These are phyloP conservation scores for Cliona cf. orientalis DNA, from an alignment of 37 sponge, comb jelly and placozoan species.

Conservation along the genomic window DNA sequence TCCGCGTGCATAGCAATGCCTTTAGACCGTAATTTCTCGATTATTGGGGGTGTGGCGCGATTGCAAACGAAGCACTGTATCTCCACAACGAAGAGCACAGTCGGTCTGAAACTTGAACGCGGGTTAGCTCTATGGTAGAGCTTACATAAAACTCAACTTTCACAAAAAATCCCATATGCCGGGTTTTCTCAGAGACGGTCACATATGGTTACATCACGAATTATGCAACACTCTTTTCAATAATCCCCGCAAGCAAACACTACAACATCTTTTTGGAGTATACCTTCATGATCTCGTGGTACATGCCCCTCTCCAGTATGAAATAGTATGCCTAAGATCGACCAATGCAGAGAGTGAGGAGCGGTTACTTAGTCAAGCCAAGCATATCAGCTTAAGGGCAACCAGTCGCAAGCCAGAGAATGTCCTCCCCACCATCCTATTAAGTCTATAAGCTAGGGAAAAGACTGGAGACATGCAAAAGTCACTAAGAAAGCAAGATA, in stretches of 20 bases:
- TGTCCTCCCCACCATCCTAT: slow-evolving; percentile 5
- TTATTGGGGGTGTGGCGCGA: no score
- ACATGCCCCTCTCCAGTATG: slow-evolving; percentile 22
- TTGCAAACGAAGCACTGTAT: no score
- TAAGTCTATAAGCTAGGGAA: neutral
- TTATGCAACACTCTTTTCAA: slow-evolving; percentile 6
- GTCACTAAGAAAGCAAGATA: slow-evolving; percentile 8
- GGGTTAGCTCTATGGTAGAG: no score
- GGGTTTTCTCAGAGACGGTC: no score
- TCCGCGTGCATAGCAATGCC: no score
- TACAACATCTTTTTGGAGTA: slow-evolving; percentile 13
- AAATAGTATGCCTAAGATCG: slow-evolving; percentile 19
- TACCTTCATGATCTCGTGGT: slow-evolving; percentile 21
- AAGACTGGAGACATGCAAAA: neutral
- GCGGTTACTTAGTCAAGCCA: neutral
- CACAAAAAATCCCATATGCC: no score
- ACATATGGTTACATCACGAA: slow-evolving; percentile 45
- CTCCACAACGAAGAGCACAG: no score
- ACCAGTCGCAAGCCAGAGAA: slow-evolving; percentile 14
- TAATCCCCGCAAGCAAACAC: neutral
- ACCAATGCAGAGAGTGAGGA: slow-evolving; percentile 31
- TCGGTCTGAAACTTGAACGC: no score
- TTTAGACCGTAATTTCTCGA: no score
- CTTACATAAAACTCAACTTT: no score
- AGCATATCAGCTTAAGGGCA: neutral